phyloP scores from a whole-genome alignment of 2,888 invertebrate species.

The Cheilosia soror region DNA sequence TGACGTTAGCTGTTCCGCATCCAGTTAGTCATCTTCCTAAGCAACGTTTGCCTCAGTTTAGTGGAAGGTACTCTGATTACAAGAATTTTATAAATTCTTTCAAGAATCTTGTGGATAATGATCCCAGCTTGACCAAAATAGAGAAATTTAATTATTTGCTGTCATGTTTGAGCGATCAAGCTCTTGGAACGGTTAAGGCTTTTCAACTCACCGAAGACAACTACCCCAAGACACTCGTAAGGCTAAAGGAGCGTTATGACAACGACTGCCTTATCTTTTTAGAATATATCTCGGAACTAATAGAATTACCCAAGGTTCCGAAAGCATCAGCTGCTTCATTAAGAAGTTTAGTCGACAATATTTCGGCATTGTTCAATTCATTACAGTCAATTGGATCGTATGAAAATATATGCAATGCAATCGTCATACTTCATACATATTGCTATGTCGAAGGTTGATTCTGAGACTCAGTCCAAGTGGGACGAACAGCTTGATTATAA shows the following conservation, averaged over 20 bases:
- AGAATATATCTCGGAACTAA: conserved; percentile 17
- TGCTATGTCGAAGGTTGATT: conserved; percentile 35
- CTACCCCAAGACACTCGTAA: conserved; percentile 25
- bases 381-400: conserved; percentile 19
- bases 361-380: conserved; percentile 12
- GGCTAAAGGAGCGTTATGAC: conserved; percentile 35
- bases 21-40: conserved; percentile 13
- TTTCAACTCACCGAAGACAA: conserved; percentile 26
- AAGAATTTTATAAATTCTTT: conserved; percentile 23
- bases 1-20: background rate
- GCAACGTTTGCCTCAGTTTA: conserved; percentile 15
- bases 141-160: conserved; percentile 38
- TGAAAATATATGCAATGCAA: conserved; percentile 42
- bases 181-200: conserved; percentile 8
- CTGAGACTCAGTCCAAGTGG: conserved; percentile 27
- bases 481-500: conserved; percentile 36
- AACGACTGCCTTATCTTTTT: conserved; percentile 42
- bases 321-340: background rate
- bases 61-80: conserved; percentile 46
- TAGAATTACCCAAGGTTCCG: conserved; percentile 5
- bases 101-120: conserved; percentile 17
- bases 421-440: conserved; percentile 35
- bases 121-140: conserved; percentile 4
- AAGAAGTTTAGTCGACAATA: conserved; percentile 16
- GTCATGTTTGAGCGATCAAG: conserved; percentile 26